Evolutionary conservation across 2,113 vertebrate species (phyloP), one percentile per base, ranked within the genome.

Genomic region (Cynocephalus volans): DNA sequence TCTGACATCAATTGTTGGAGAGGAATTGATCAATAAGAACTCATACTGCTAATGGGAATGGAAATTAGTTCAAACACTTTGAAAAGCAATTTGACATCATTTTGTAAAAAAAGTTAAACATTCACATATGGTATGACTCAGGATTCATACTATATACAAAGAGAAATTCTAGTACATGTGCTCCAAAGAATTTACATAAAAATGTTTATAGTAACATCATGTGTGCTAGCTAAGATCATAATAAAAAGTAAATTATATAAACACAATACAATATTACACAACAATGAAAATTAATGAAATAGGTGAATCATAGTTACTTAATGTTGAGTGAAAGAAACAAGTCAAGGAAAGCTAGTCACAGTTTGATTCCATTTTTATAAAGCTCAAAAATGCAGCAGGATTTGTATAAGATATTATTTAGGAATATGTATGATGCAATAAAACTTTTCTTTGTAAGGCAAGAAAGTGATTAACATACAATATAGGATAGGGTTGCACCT

Each of bases 361-460:
- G 41, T 85, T 41, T 14, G 6, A 28, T 69, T 85, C 18, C 19
- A 58, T 72, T 92, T 77, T 62, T 56, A 77, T 72, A 64, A 72
- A 52, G 14, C 62, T 93, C 45, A 87, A 76, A 93, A 95, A n/a
- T 50, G 65, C n/a, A 82, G 60, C 18, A 81, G 15, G 36, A 67
- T 92, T 73, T 94, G 54, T 36, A 52, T 3, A 52, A 50, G 33
- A 45, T 75, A 52, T 45, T 72, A 23, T 85, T 52, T 90, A 73
- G 77, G 5, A 91, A 28, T 91, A 77, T 73, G 5, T 70, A 33
- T 87, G 17, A 1, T 24, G 5, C 36, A 80, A 83, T 67, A 84
- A 76, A 77, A 95, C 24, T 12, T 70, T 76, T 75, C 24, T 56
- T 91, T 93, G 77, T 85, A 95, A 54, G 33, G 10, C 17, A 33